These are phyloP conservation scores for Rapana venosa DNA, from an alignment of 2,888 invertebrate species.

Conservation along the genomic window DNA sequence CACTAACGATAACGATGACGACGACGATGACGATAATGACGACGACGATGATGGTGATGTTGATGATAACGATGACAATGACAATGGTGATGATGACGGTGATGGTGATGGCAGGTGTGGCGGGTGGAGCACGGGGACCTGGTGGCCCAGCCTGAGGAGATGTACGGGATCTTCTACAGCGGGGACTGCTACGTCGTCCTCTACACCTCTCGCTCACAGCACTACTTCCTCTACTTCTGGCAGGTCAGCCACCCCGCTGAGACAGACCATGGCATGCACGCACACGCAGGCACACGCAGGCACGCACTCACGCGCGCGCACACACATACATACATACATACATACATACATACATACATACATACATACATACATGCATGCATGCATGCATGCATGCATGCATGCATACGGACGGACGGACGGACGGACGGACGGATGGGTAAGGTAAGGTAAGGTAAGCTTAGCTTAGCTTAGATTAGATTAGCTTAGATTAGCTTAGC, in stretches of 20 bases:
- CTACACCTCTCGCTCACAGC: slow-evolving; percentile 83
- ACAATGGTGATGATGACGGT: background rate
- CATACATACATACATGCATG: no score
- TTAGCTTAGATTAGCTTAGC: no score
- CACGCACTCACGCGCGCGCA: no score
- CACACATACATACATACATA: no score
- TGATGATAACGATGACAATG: background rate
- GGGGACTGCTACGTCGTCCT: slow-evolving; percentile 90
- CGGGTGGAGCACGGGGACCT: slow-evolving; percentile 87
- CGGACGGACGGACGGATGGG: no score
- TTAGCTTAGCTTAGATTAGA: no score
- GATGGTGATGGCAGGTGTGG: slow-evolving; percentile 82
- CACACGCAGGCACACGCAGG: no score
- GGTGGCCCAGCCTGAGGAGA: slow-evolving; percentile 84
- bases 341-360: no score
- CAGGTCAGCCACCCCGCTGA: slow-evolving; percentile 81
- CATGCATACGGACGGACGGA: no score
- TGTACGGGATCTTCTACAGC: slow-evolving; percentile 86
- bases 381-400: no score
- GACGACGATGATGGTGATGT: background rate
- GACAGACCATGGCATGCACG: no score
- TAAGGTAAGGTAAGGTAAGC: no score
- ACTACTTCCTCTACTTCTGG: slow-evolving; percentile 87
- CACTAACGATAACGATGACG: background rate
- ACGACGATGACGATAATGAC: background rate